Base-by-base conservation (phyloP, 2,113 vertebrate genomes). In the Melanerpes formicivorus region DNA sequence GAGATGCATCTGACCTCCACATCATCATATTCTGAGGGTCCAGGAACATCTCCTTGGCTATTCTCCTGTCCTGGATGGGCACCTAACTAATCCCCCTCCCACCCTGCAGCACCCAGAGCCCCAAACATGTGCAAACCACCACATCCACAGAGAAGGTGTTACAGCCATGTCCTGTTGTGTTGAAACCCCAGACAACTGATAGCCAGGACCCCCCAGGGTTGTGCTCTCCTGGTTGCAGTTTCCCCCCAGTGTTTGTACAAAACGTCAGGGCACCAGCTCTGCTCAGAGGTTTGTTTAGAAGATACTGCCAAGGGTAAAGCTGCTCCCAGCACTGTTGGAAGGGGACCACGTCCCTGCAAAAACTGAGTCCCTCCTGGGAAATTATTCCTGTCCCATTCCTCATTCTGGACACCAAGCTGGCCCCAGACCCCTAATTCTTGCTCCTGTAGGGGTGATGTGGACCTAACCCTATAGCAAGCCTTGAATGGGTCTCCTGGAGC, bases 1-100 rank as follows among this genome's bases (percentile, higher is more conserved):
- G 0, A 11, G 9, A 18, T 30, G 13, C 13, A 19, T 11, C 23
- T 42, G 37, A n/a, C 23, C 55, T 34, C 76, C 23, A 37, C 10
- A 11, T 9, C 58, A 56, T 32, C 73, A 42, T 34, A 65, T 79
- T 54, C 23, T 34, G 14, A 40, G 29, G 32, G 37, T 62, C 72
- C 5, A 1, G 4, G 18, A 54, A 6, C 79, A 60, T 18, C 37
- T 80, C 63, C 15, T 44, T 30, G 54, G 37, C 23, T 34, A 9
- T 0, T 0, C 1, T 56, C 3, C 54, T n/a, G 6, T 3, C 27
- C 30, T 1, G 2, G 29, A 22, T 2, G 3, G 25, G 34, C 30
- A 42, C 18, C 16, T 10, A 1, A 32, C 34, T 15, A 1, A 1
- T 5, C 63, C 44, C 55, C 27, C 32, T 46, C 7, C 6, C 6